Conservation (phyloP, 2,888 invertebrate genomes). For the Bimastos eiseni region DNA sequence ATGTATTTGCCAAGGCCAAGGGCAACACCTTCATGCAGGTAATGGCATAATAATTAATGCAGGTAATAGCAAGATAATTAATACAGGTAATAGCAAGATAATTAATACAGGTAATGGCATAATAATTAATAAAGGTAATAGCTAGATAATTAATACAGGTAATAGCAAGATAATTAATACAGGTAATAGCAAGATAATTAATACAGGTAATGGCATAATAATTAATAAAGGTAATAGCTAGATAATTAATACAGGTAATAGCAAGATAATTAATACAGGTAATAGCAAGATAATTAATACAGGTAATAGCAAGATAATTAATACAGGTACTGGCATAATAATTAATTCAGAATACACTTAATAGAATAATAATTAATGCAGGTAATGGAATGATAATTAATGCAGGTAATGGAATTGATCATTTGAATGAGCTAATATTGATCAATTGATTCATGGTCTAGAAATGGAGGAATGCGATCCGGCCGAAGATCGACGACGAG, state of each 20-base stretch:
- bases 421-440: too few relatives aligned
- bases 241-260: too few relatives aligned
- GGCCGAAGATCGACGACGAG: constrained; percentile 28
- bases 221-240: too few relatives aligned
- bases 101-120: constrained; percentile 33
- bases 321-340: constrained; percentile 31
- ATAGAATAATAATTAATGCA: too few relatives aligned
- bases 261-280: not conserved
- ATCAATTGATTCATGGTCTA: not conserved
- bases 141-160: constrained; percentile 29
- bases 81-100: too few relatives aligned
- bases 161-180: not conserved
- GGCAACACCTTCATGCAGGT: constrained; percentile 38
- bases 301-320: not conserved
- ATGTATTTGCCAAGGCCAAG: constrained; percentile 36
- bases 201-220: constrained; percentile 31
- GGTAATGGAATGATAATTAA: too few relatives aligned
- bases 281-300: not conserved
- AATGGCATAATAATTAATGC: not conserved
- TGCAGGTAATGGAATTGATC: too few relatives aligned
- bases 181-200: not conserved
- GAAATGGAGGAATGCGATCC: constrained; percentile 31
- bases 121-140: too few relatives aligned
- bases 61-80: too few relatives aligned
- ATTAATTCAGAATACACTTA: too few relatives aligned